Conservation (phyloP, 2,113 vertebrate species). For the Typhlomys cinereus region DNA sequence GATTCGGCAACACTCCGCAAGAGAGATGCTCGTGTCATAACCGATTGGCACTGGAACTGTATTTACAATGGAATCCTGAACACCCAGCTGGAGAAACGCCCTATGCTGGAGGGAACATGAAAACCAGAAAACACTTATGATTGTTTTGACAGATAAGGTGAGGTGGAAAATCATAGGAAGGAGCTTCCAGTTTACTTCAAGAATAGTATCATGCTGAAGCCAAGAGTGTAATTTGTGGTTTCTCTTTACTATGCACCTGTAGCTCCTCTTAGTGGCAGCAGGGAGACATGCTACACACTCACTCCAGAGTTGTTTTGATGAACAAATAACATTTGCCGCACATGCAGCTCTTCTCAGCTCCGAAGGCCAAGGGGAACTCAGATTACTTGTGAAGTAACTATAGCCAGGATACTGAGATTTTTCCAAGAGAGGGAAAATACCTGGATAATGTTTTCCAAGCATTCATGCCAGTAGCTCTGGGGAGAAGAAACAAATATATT, state of each 20-base stretch:
- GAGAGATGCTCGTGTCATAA: not conserved
- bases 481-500: slow-evolving; percentile 29
- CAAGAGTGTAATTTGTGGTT: not conserved
- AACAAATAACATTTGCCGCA: slow-evolving; percentile 65
- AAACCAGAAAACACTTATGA: not conserved
- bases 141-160: not conserved
- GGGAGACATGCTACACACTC: not conserved
- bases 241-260: not conserved
- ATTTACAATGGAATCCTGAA: not conserved
- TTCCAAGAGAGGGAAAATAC: not conserved
- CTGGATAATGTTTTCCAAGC: slow-evolving; percentile 45
- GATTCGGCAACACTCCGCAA: no score
- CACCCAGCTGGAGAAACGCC: not conserved
- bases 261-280: slow-evolving; percentile 27
- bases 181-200: slow-evolving; percentile 33
- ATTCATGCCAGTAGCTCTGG: not conserved
- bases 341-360: slow-evolving; percentile 31
- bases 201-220: not conserved
- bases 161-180: slow-evolving; percentile 35
- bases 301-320: slow-evolving; percentile 58
- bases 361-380: slow-evolving; percentile 45
- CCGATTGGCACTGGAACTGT: not conserved
- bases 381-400: slow-evolving; percentile 54
- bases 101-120: not conserved
- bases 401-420: not conserved